Evolutionary conservation across 2,797 vertebrate species (phyloP), one percentile per base, ranked within the genome.

Genomic region (Lagocephalus sceleratus): DNA sequence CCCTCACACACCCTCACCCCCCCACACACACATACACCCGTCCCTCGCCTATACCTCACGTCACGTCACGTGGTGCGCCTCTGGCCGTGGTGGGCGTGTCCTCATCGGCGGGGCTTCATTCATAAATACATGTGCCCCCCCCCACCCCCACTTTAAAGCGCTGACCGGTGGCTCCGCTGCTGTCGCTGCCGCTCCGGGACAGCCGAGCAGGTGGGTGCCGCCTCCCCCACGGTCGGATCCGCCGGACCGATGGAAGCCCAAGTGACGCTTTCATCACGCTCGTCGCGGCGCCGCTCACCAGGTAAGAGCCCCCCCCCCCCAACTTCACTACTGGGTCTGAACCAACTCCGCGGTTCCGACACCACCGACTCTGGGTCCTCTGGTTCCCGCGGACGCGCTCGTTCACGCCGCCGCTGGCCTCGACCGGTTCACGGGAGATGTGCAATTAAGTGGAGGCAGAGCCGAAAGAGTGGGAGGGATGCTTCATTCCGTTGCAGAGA

Each of bases 81-180:
- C 76, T 75, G 78, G 77, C 84, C 67, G 75, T 73, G 42, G 77
- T 90, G 89, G 92, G 92, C 76, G 92, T 90, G 88, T 79, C 87
- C 73, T 85, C 71, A 81, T 47, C 77, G 42, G 69, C 53, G 81
- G 81, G 85, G 75, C 86, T 92, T 90, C 93, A 95, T 95, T 95
- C 94, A 95, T 94, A 95, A 95, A 94, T 94, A 90, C 89, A 87
- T 85, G 81, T 77, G 73, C 75, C 82, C 74, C 4, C 74, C 75
- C 76, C 32, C 32, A 35, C 75, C 76, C 32, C 32, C 12, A 85
- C 89, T 88, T 90, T 86, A 86, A 85, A 84, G 84, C 76, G 85
- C 57, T 57, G 71, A 52, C 75, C 57, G 78, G 84, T 39, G 71
- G 78, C 72, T 78, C 72, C 57, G n/a, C 20, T 38, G 81, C 61